These are phyloP conservation scores for Archaeoteleia sp. DNA, from an alignment of 2,888 invertebrate genomes.

Conservation along the genomic window DNA sequence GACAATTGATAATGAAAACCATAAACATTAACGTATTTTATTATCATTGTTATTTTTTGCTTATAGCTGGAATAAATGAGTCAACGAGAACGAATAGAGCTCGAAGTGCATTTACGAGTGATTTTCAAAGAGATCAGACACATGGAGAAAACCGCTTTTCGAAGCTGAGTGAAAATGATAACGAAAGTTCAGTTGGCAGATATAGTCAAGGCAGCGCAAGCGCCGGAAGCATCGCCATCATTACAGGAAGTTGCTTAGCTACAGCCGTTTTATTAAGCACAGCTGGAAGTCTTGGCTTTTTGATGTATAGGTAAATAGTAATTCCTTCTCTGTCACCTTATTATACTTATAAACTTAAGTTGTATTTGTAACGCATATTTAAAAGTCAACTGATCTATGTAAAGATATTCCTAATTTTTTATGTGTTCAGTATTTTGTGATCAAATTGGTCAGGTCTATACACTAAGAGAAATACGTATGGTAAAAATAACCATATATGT, in stretches of 20 bases:
- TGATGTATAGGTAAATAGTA: constrained; percentile 72
- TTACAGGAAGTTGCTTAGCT: constrained; percentile 70
- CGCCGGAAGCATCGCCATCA: constrained; percentile 68
- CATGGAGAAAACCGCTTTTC: constrained; percentile 58
- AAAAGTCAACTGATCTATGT: too few relatives aligned
- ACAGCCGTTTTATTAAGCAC: constrained; percentile 68
- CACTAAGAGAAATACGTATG: too few relatives aligned
- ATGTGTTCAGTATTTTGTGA: too few relatives aligned
- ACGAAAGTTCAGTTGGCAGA: constrained; percentile 39
- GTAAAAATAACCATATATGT: too few relatives aligned
- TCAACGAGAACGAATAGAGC: constrained; percentile 68
- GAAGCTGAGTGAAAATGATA: constrained; percentile 55
- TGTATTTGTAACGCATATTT: too few relatives aligned
- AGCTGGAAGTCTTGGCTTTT: constrained; percentile 69
- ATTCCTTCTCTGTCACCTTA: too few relatives aligned
- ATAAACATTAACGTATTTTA: constrained; percentile 19
- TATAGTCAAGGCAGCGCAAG: constrained; percentile 55
- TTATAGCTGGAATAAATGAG: too few relatives aligned
- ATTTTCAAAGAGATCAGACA: constrained; percentile 65
- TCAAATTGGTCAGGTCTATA: too few relatives aligned
- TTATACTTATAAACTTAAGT: too few relatives aligned
- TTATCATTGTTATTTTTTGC: constrained; percentile 56
- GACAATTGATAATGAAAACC: too few relatives aligned
- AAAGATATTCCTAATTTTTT: too few relatives aligned
- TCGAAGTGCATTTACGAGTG: constrained; percentile 65